Conservation (phyloP, 2,888 invertebrate species). For the Tupiocoris notatus region DNA sequence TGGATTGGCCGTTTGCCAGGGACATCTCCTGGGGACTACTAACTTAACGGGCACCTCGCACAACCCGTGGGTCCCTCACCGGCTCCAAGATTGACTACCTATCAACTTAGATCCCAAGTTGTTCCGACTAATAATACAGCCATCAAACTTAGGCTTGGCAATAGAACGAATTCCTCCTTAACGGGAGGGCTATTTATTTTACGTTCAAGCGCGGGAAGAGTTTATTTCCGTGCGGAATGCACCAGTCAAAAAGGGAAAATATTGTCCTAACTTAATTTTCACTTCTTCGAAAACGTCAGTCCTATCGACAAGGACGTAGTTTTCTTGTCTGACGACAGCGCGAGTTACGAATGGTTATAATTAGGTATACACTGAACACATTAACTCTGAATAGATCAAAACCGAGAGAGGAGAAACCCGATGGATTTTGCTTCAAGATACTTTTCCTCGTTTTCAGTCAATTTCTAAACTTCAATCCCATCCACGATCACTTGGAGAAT, state of each 20-base stretch:
- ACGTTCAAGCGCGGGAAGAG: slow-evolving; percentile 21
- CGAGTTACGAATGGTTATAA: too few relatives aligned
- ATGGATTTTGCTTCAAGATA: too few relatives aligned
- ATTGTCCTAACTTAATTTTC: neutral
- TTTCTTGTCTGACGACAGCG: neutral
- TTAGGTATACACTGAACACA: too few relatives aligned
- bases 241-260: slow-evolving; percentile 16
- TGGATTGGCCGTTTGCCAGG: neutral
- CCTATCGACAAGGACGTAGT: neutral
- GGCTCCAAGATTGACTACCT: neutral
- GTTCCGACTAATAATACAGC: neutral
- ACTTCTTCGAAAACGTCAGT: neutral
- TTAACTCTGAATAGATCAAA: too few relatives aligned
- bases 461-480: too few relatives aligned
- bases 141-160: neutral
- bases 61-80: neutral
- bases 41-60: neutral
- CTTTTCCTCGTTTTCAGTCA: too few relatives aligned
- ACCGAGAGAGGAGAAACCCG: too few relatives aligned
- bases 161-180: neutral
- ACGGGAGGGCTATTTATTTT: neutral
- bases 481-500: too few relatives aligned
- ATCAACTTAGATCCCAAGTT: neutral
- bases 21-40: neutral
- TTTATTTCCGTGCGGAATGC: slow-evolving; percentile 27